phyloP scores from a whole-genome alignment of 2,113 vertebrate species.

The Mirza zaza region DNA sequence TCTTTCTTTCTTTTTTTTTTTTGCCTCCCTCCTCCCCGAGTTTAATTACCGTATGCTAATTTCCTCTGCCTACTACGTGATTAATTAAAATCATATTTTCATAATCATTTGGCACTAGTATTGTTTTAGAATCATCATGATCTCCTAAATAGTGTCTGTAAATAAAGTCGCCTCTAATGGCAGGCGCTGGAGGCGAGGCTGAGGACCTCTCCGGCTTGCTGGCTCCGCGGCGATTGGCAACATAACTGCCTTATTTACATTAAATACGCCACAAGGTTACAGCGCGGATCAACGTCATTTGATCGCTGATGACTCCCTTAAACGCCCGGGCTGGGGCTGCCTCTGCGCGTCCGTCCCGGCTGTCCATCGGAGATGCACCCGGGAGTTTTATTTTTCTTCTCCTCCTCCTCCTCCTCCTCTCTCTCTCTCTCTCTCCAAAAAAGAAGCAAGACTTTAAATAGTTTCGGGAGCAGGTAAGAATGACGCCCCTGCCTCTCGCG shows the following conservation, averaged over 20 bases:
- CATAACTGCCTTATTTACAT: conserved; percentile 99
- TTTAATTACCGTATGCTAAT: conserved; percentile 94
- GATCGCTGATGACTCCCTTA: conserved; percentile 99
- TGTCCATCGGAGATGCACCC: conserved; percentile 88
- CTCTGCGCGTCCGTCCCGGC: conserved; percentile 90
- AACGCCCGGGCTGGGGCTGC: conserved; percentile 92
- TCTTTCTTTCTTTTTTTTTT: rapidly evolving
- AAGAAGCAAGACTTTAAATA: conserved; percentile 90
- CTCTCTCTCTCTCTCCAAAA: conserved; percentile 66
- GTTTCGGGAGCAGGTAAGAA: conserved; percentile 93
- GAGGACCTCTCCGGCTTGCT: no score
- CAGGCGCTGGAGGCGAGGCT: conserved; percentile 91
- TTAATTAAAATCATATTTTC: conserved; percentile 97
- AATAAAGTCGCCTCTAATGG: conserved; percentile 94
- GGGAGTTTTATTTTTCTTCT: conserved; percentile 86
- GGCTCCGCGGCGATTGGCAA: conserved; percentile 96
- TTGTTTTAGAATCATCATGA: conserved; percentile 92
- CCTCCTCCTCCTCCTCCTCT: no score
- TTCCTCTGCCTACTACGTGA: conserved; percentile 90
- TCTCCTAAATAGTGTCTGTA: conserved; percentile 91
- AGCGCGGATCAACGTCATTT: conserved; percentile 99
- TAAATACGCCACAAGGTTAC: conserved; percentile 99
- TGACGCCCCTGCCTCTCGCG: conserved; percentile 81
- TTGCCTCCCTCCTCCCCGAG: conserved; percentile 83
- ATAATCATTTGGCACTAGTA: conserved; percentile 93